Conservation (phyloP, 1,140 invertebrate genomes). For the Cecropterus lyciades region DNA sequence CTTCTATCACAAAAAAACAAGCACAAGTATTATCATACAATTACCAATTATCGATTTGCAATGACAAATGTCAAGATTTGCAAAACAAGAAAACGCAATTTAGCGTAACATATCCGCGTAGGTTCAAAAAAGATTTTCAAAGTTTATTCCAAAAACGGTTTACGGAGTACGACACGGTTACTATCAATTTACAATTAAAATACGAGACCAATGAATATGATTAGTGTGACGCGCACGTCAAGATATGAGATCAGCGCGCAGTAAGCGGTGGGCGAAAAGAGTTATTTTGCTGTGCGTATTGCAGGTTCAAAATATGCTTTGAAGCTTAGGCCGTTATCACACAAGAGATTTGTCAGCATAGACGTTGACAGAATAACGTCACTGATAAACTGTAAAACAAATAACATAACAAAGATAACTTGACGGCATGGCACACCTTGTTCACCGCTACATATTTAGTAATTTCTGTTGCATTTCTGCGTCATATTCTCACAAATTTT, state of each 20-base stretch:
- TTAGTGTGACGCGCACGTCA: constrained; percentile 52
- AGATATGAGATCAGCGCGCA: constrained; percentile 62
- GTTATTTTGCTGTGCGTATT: constrained; percentile 32
- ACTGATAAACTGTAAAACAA: too few relatives aligned
- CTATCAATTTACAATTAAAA: constrained; percentile 55
- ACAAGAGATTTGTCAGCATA: too few relatives aligned
- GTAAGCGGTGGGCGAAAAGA: constrained; percentile 41
- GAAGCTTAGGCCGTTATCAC: too few relatives aligned
- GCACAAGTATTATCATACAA: too few relatives aligned
- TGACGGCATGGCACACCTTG: too few relatives aligned
- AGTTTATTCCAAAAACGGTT: constrained; percentile 38
- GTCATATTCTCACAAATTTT: too few relatives aligned
- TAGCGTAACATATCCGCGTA: constrained; percentile 36
- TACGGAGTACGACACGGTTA: constrained; percentile 1
- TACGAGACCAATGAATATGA: constrained; percentile 48
- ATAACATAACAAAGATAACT: too few relatives aligned
- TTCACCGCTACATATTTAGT: too few relatives aligned
- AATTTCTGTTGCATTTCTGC: too few relatives aligned
- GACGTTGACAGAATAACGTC: too few relatives aligned
- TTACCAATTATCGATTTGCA: neutral
- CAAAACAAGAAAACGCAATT: constrained; percentile 3
- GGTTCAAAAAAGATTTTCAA: constrained; percentile 17
- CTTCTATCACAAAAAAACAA: too few relatives aligned
- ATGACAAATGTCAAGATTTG: neutral
- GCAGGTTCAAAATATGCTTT: constrained; percentile 30